Evolutionary conservation across 2,113 vertebrate species (phyloP).

Genomic region (Amphilophus citrinellus): DNA sequence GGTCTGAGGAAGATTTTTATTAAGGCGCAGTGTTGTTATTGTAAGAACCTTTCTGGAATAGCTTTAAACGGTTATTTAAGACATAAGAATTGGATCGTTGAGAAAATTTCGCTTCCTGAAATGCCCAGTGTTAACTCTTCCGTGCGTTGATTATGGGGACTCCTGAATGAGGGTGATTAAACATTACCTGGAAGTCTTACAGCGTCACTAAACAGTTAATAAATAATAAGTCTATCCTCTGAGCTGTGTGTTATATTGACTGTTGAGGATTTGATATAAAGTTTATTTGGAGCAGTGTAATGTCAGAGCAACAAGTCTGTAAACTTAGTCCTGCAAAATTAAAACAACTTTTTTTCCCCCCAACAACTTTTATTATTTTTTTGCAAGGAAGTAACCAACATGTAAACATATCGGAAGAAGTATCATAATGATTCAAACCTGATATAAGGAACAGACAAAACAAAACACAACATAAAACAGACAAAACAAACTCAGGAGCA

Average conservation of each 20-base stretch:
- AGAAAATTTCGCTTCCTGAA: not conserved
- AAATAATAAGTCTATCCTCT: not conserved
- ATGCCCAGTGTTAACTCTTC: not conserved
- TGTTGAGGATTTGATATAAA: not conserved
- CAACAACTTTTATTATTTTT: too few relatives aligned
- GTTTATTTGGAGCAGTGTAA: not conserved
- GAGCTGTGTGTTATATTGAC: not conserved
- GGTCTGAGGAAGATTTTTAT: not conserved
- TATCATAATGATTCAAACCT: too few relatives aligned
- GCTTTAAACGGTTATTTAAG: not conserved
- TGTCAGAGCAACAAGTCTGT: not conserved
- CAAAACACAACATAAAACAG: too few relatives aligned
- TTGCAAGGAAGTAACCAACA: too few relatives aligned
- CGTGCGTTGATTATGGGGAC: not conserved
- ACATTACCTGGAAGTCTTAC: not conserved
- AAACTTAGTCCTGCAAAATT: not conserved
- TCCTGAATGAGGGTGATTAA: not conserved
- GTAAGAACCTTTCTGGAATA: not conserved
- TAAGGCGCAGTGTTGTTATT: not conserved
- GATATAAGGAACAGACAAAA: too few relatives aligned
- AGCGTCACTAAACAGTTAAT: not conserved
- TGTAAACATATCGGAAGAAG: too few relatives aligned
- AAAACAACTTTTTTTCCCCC: not conserved
- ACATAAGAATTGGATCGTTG: rapidly evolving
- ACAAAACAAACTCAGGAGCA: too few relatives aligned